Conservation (phyloP, 2,113 vertebrate species). For the Rhinolophus sinicus region DNA sequence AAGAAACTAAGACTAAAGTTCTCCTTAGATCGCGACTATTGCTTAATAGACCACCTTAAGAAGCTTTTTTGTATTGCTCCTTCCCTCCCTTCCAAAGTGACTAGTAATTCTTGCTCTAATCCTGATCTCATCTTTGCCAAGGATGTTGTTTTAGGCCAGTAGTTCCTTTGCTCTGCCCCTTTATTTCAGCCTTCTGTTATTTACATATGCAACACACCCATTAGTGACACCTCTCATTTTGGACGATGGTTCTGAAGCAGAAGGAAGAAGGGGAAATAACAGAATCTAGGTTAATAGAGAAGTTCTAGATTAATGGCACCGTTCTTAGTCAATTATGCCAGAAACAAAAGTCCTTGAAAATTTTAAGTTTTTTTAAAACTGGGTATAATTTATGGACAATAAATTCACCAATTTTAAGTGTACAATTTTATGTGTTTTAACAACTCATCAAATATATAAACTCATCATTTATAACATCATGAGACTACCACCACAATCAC, state of each 20-base stretch:
- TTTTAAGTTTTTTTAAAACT: neutral
- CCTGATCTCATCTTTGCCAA: neutral
- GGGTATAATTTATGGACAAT: neutral
- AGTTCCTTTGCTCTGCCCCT: neutral
- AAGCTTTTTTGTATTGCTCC: neutral
- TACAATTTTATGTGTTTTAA: neutral
- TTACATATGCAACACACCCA: neutral
- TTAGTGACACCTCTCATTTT: neutral
- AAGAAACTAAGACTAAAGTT: neutral
- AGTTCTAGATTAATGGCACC: neutral
- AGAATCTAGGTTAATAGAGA: neutral
- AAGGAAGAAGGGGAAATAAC: neutral
- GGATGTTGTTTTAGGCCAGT: neutral
- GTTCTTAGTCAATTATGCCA: slow-evolving; percentile 10
- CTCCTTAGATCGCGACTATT: neutral
- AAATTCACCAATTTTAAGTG: slow-evolving; percentile 2
- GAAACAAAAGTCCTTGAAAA: slow-evolving; percentile 28
- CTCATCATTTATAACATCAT: neutral
- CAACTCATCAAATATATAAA: neutral
- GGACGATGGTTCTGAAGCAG: neutral
- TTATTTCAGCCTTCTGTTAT: neutral
- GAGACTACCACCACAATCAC: neutral
- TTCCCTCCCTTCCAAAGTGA: neutral
- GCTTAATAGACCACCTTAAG: neutral
- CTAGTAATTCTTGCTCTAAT: neutral